phyloP scores from a whole-genome alignment of 1,140 invertebrate species.

The Drosophila ananassae region DNA sequence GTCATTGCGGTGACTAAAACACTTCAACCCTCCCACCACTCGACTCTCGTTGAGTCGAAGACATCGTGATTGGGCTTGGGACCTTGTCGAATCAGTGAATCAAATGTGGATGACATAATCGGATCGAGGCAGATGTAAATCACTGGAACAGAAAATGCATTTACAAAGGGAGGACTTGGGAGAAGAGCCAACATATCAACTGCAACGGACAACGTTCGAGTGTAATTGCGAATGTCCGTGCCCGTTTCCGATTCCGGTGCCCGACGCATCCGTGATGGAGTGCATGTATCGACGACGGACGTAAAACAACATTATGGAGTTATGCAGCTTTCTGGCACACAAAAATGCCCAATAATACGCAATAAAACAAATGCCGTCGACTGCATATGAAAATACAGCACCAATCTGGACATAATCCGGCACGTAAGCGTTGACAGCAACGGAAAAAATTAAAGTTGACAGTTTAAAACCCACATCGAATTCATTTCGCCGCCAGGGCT shows the following conservation, averaged over 20 bases:
- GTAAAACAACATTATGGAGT: slow-evolving; percentile 8
- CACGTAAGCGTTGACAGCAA: slow-evolving; percentile 16
- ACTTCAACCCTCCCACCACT: neutral
- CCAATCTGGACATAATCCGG: slow-evolving; percentile 7
- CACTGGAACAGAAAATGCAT: slow-evolving; percentile 9
- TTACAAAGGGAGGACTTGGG: slow-evolving; percentile 9
- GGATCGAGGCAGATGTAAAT: slow-evolving; percentile 29
- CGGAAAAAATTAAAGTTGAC: slow-evolving; percentile 9
- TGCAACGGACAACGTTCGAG: slow-evolving; percentile 1
- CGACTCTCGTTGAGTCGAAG: neutral
- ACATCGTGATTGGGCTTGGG: neutral
- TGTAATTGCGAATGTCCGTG: slow-evolving; percentile 50
- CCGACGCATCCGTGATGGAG: slow-evolving; percentile 42
- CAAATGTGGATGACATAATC: slow-evolving; percentile 39
- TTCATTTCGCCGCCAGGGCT: slow-evolving; percentile 8
- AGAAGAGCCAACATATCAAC: neutral
- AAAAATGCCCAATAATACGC: slow-evolving; percentile 14
- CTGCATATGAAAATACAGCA: slow-evolving; percentile 2
- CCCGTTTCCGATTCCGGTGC: slow-evolving; percentile 27
- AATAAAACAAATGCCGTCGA: slow-evolving; percentile 6
- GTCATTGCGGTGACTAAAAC: slow-evolving; percentile 3
- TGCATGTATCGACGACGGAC: slow-evolving; percentile 11
- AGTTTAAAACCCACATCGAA: slow-evolving; percentile 23
- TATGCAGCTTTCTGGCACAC: slow-evolving; percentile 19
- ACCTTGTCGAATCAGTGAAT: slow-evolving; percentile 33